phyloP scores from a whole-genome alignment of 2,888 invertebrate genomes.

The Lithodes maja region DNA sequence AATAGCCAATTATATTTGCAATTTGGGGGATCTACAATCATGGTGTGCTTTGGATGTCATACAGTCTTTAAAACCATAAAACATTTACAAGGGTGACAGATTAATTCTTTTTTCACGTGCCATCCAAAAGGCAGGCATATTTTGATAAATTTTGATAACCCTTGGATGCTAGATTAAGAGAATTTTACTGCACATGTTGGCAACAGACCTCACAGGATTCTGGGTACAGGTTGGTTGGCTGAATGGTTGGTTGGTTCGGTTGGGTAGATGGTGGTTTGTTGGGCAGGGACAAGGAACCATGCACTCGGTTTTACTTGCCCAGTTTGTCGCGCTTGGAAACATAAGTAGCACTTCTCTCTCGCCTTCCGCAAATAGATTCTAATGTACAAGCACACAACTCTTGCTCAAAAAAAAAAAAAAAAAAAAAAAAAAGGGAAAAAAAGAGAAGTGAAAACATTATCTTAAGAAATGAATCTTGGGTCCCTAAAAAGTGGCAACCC shows the following conservation, averaged over 20 bases:
- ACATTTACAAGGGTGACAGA: too few species aligned
- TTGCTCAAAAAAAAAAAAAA: constrained; percentile 54
- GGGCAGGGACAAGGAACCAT: constrained; percentile 42
- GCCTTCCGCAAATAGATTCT: constrained; percentile 60
- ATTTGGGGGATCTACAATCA: too few species aligned
- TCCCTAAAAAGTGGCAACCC: constrained; percentile 39
- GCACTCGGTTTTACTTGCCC: constrained; percentile 61
- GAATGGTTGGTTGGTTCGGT: neutral
- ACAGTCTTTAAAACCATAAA: too few species aligned
- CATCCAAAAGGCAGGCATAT: too few species aligned
- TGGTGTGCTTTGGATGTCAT: too few species aligned
- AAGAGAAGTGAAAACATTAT: constrained; percentile 31
- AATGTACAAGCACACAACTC: constrained; percentile 65
- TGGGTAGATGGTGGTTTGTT: neutral
- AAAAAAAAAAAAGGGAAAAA: constrained; percentile 1
- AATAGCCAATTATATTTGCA: too few species aligned
- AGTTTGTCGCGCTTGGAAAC: constrained; percentile 62
- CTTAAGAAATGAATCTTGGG: constrained; percentile 49
- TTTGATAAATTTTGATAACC: too few species aligned
- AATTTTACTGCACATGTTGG: constrained; percentile 31
- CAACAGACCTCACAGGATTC: constrained; percentile 35
- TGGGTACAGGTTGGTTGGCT: neutral
- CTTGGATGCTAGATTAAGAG: too few species aligned
- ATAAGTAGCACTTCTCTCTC: constrained; percentile 67
- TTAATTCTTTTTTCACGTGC: too few species aligned